These are phyloP conservation scores for Ormia ochracea DNA, from an alignment of 2,888 invertebrate species.

Conservation along the genomic window DNA sequence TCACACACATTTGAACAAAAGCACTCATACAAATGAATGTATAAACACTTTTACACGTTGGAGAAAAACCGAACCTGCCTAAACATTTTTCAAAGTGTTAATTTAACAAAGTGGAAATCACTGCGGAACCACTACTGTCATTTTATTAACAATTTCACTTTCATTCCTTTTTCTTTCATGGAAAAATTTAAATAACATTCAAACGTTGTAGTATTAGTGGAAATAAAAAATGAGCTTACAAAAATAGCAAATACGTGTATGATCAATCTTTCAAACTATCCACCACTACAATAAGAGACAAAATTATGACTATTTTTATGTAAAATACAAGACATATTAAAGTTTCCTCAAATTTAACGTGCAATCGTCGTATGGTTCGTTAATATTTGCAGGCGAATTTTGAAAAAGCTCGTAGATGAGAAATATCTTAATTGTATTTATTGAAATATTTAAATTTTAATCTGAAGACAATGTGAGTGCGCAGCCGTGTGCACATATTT, in stretches of 20 bases:
- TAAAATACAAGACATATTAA: neutral
- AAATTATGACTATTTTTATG: neutral
- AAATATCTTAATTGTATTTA: too few relatives aligned
- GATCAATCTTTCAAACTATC: neutral
- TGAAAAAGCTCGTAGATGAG: too few relatives aligned
- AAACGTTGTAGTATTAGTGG: neutral
- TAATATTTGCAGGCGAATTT: too few relatives aligned
- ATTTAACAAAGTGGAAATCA: neutral
- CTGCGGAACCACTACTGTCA: neutral
- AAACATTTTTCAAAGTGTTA: neutral
- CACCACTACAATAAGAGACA: neutral
- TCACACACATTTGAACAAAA: neutral
- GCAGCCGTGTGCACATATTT: too few relatives aligned
- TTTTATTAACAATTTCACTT: conserved; percentile 37
- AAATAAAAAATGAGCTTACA: neutral
- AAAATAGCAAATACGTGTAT: neutral
- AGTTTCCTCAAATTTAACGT: conserved; percentile 39
- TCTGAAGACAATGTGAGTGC: too few relatives aligned
- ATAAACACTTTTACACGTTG: neutral
- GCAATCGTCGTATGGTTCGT: too few relatives aligned
- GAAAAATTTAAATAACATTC: conserved; percentile 5
- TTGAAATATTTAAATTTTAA: too few relatives aligned
- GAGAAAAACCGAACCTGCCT: neutral
- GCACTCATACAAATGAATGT: neutral
- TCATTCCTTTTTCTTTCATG: conserved; percentile 27